A percentile compares a stretch with the other conserved stretches of the same genome.
phyloP scores from a whole-genome alignment of 2,888 invertebrate species.

The Elysia crispata region DNA sequence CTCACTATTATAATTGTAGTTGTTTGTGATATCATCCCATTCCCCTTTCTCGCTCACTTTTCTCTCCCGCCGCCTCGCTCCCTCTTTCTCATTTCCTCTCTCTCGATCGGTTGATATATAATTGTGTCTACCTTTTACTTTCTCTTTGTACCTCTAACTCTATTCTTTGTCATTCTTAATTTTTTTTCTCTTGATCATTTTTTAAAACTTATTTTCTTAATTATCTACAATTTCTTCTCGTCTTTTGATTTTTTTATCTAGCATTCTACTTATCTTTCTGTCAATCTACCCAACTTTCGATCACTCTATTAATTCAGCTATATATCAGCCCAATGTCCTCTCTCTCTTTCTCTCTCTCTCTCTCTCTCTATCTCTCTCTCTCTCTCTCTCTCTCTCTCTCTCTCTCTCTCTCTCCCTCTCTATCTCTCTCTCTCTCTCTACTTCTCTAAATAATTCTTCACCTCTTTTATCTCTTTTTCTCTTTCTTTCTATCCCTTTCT shows the following conservation, averaged over 20 bases:
- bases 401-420: conserved; percentile 11
- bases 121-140: too few species aligned
- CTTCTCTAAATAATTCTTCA: too few species aligned
- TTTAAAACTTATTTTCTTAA: too few species aligned
- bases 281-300: not conserved
- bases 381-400: conserved; percentile 4
- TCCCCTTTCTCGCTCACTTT: too few species aligned
- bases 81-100: too few species aligned
- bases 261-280: not conserved
- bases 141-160: too few species aligned
- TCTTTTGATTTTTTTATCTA: not conserved
- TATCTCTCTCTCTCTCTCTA: not conserved
- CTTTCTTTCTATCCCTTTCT: not conserved
- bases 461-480: conserved; percentile 12
- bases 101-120: too few species aligned
- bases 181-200: too few species aligned
- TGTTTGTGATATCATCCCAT: too few species aligned
- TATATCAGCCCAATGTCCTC: not conserved
- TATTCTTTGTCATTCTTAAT: too few species aligned
- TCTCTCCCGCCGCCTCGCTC: too few species aligned
- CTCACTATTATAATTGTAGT: too few species aligned
- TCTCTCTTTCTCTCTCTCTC: not conserved
- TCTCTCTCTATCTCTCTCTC: not conserved
- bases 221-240: not conserved
- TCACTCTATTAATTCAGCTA: not conserved